phyloP scores from a whole-genome alignment of 2,797 vertebrate genomes.

The Sebastes hopkinsi region DNA sequence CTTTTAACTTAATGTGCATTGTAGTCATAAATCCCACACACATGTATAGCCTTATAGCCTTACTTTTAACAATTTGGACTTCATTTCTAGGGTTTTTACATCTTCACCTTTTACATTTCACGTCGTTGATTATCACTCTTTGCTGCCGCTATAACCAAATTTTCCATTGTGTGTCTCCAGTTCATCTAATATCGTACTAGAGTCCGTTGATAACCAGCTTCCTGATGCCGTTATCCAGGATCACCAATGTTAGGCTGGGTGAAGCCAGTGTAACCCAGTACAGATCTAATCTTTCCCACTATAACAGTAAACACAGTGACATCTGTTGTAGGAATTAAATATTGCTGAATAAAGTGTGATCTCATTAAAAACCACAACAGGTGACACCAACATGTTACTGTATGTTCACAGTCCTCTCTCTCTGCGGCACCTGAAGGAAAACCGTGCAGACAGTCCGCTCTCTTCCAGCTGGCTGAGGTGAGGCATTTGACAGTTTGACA shows the following conservation, averaged over 20 bases:
- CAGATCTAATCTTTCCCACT: background rate
- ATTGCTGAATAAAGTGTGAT: background rate
- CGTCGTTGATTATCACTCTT: background rate
- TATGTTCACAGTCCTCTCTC: conserved; percentile 85
- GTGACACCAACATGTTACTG: conserved; percentile 74
- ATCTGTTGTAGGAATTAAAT: background rate
- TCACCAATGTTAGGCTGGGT: background rate
- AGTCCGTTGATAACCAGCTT: background rate
- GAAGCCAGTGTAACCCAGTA: background rate
- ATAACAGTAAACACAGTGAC: background rate
- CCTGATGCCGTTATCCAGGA: background rate
- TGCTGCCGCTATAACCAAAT: background rate
- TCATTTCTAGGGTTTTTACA: background rate
- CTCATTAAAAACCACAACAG: conserved; percentile 3
- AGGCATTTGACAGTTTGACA: conserved; percentile 13
- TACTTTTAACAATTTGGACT: background rate
- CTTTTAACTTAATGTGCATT: background rate
- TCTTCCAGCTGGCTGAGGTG: conserved; percentile 98
- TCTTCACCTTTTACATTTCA: background rate
- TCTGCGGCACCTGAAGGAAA: conserved; percentile 86
- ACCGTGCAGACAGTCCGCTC: conserved; percentile 91
- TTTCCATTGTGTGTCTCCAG: background rate
- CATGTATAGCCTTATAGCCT: background rate
- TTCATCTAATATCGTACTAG: background rate
- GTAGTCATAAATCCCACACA: background rate